Evolutionary conservation across 2,888 invertebrate genomes (phyloP).

Genomic region (Diaperis boleti): DNA sequence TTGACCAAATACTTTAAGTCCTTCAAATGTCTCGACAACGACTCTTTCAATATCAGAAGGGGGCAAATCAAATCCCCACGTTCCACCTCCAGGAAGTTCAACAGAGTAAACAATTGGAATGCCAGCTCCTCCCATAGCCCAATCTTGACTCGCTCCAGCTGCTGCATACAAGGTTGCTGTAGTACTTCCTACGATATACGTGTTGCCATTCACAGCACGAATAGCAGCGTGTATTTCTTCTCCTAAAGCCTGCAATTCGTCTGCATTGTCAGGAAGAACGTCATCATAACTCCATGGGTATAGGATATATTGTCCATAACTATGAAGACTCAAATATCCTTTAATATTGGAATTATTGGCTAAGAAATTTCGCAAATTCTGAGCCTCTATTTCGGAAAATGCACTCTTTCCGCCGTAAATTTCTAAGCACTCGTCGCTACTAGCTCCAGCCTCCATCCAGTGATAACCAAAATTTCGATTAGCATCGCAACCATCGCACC

Average conservation of each 20-base stretch:
- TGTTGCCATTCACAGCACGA: constrained; percentile 56
- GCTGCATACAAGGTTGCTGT: constrained; percentile 68
- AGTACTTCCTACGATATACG: constrained; percentile 68
- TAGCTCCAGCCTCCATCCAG: constrained; percentile 75
- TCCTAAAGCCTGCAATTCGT: constrained; percentile 66
- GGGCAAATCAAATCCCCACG: constrained; percentile 71
- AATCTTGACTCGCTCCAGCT: constrained; percentile 77
- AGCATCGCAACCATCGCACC: constrained; percentile 78
- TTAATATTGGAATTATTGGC: constrained; percentile 45
- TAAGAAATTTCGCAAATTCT: constrained; percentile 71
- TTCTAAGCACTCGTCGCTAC: constrained; percentile 65
- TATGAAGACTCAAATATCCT: constrained; percentile 78
- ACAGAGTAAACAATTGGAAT: constrained; percentile 73
- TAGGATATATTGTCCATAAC: constrained; percentile 78
- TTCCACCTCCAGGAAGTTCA: constrained; percentile 73
- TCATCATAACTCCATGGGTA: constrained; percentile 78
- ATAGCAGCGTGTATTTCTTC: constrained; percentile 65
- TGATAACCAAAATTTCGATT: constrained; percentile 81
- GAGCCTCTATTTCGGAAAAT: constrained; percentile 72
- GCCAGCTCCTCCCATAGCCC: constrained; percentile 70
- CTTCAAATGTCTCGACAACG: constrained; percentile 73
- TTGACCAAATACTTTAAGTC: constrained; percentile 65
- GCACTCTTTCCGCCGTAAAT: constrained; percentile 66
- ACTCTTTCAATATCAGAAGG: constrained; percentile 70
- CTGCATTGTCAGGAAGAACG: constrained; percentile 67